Conservation (phyloP, 2,888 invertebrate genomes). For the Tridacna gigas region DNA sequence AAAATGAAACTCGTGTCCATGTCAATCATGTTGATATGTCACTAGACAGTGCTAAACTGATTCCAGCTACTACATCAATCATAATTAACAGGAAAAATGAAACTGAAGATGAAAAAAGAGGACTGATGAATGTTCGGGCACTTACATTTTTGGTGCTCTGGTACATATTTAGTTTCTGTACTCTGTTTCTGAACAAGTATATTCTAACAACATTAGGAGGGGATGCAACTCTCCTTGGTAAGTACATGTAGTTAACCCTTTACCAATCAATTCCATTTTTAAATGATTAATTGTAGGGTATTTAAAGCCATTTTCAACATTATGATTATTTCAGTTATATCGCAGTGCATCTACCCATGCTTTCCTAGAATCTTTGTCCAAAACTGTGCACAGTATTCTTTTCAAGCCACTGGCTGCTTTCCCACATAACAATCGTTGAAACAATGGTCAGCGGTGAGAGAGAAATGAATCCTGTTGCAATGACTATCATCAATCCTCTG, state of each 20-base stretch:
- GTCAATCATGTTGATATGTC: conserved; percentile 58
- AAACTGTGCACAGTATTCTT: too few relatives aligned
- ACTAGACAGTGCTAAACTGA: conserved; percentile 61
- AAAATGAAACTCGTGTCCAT: neutral
- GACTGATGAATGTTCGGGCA: conserved; percentile 78
- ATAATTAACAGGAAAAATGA: conserved; percentile 39
- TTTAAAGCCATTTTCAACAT: too few relatives aligned
- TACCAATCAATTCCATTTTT: too few relatives aligned
- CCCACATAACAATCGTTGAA: too few relatives aligned
- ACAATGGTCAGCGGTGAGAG: too few relatives aligned
- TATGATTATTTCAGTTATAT: too few relatives aligned
- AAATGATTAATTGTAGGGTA: neutral
- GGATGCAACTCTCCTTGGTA: conserved; percentile 90
- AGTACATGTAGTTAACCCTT: conserved; percentile 23
- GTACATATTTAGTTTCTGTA: conserved; percentile 92
- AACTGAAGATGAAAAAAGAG: conserved; percentile 73
- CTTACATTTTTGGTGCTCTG: conserved; percentile 86
- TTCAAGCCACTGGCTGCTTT: too few relatives aligned
- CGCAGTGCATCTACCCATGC: too few relatives aligned
- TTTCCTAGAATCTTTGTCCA: too few relatives aligned
- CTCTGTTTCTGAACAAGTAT: conserved; percentile 91
- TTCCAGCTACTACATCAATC: conserved; percentile 60
- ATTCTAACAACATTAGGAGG: conserved; percentile 90
- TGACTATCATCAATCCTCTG: too few relatives aligned
- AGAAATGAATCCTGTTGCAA: too few relatives aligned